These are phyloP conservation scores for Eilema depressum DNA, from an alignment of 2,888 invertebrate genomes.

Conservation along the genomic window DNA sequence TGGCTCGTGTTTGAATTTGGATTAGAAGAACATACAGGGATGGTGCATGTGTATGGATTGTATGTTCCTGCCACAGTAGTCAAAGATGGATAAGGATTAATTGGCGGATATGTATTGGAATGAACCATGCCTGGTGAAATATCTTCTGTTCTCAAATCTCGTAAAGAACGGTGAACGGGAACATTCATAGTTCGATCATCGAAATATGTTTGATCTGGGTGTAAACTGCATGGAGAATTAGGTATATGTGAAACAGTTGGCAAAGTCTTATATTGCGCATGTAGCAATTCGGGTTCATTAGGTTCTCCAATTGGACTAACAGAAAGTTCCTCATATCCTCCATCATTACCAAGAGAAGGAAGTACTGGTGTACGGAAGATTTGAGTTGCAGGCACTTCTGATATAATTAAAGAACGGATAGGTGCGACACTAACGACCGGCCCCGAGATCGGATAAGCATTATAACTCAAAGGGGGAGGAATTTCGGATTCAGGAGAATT, in stretches of 20 bases:
- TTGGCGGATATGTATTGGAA: slow-evolving; percentile 81
- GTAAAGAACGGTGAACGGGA: slow-evolving; percentile 69
- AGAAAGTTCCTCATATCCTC: slow-evolving; percentile 71
- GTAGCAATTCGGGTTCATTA: slow-evolving; percentile 75
- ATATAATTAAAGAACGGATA: slow-evolving; percentile 64
- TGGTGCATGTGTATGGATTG: slow-evolving; percentile 79
- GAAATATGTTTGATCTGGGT: slow-evolving; percentile 74
- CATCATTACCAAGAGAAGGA: slow-evolving; percentile 62
- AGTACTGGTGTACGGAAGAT: slow-evolving; percentile 69
- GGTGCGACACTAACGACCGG: slow-evolving; percentile 51
- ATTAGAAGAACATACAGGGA: slow-evolving; percentile 69
- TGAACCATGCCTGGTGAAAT: slow-evolving; percentile 74
- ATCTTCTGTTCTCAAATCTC: slow-evolving; percentile 71
- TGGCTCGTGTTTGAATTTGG: slow-evolving; percentile 58
- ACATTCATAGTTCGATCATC: slow-evolving; percentile 59
- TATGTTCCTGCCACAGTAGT: slow-evolving; percentile 83
- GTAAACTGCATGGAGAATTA: slow-evolving; percentile 80
- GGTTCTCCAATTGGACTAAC: slow-evolving; percentile 74
- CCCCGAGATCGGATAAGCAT: slow-evolving; percentile 70
- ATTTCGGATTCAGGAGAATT: slow-evolving; percentile 76
- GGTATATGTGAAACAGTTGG: slow-evolving; percentile 83
- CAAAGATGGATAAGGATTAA: slow-evolving; percentile 80
- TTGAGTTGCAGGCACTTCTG: slow-evolving; percentile 75
- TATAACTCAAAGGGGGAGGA: slow-evolving; percentile 83
- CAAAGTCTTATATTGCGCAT: slow-evolving; percentile 79